Percentiles rank a stretch among this genome's conserved stretches.
phyloP scores from a whole-genome alignment of 2,797 vertebrate species.

The Phyllotis vaccarum region DNA sequence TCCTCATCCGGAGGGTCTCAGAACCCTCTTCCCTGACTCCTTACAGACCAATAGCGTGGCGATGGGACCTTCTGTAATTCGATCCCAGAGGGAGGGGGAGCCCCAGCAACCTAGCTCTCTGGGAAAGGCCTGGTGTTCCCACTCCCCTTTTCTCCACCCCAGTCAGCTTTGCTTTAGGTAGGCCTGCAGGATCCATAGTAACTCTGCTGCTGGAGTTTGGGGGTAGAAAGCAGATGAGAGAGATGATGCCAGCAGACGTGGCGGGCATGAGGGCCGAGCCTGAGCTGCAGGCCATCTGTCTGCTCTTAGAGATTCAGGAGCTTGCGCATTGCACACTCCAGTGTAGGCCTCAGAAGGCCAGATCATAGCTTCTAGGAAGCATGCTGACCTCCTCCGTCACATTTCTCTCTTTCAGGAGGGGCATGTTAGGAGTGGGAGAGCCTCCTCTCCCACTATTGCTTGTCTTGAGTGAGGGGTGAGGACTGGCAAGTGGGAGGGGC shows the following conservation, averaged over 20 bases:
- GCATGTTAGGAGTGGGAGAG: background rate
- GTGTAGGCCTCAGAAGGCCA: background rate
- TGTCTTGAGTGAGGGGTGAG: background rate
- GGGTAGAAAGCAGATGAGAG: constrained; percentile 58
- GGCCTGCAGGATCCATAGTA: background rate
- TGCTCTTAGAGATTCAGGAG: constrained; percentile 47
- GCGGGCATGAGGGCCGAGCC: constrained; percentile 26
- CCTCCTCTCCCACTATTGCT: background rate
- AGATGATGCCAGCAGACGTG: constrained; percentile 68
- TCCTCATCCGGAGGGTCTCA: background rate
- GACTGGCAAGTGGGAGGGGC: constrained; percentile 70
- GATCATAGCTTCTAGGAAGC: constrained; percentile 8
- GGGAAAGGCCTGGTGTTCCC: background rate
- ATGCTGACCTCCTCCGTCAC: background rate
- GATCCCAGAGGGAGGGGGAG: constrained; percentile 17
- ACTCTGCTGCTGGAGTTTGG: constrained; percentile 3
- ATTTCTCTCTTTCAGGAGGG: constrained; percentile 12
- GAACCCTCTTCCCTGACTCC: constrained; percentile 58
- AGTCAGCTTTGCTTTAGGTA: background rate
- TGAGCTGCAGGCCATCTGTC: constrained; percentile 83
- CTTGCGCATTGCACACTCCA: background rate
- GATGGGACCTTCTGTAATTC: constrained; percentile 82
- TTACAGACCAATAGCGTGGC: constrained; percentile 80
- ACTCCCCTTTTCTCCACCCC: constrained; percentile 53
- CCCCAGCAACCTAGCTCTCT: background rate